Conservation (phyloP, 2,113 vertebrate species). For the Rynchops niger region DNA sequence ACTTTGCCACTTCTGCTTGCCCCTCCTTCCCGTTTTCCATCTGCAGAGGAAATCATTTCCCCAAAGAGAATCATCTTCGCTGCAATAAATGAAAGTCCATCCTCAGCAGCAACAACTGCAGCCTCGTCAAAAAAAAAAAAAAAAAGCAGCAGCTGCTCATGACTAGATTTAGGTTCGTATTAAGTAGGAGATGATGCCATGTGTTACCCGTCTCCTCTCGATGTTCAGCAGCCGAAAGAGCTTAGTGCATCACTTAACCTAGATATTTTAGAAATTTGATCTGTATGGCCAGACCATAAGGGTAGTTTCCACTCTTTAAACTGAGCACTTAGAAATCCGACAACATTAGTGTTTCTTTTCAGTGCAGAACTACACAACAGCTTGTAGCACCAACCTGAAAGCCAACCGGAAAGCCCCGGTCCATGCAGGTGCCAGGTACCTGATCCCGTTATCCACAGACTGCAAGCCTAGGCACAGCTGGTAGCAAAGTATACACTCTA, state of each 20-base stretch:
- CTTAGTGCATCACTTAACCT: neutral
- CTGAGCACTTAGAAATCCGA: neutral
- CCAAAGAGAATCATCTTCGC: neutral
- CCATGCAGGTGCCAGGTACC: neutral
- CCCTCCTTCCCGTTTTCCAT: neutral
- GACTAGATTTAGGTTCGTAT: neutral
- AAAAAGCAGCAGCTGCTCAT: neutral
- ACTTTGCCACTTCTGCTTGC: neutral
- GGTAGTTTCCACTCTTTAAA: neutral
- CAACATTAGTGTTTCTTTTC: neutral
- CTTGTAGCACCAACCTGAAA: neutral
- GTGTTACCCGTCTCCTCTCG: neutral
- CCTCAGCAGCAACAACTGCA: neutral
- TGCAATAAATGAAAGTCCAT: neutral
- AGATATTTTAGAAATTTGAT: neutral
- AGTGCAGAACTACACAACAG: neutral
- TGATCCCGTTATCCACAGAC: neutral
- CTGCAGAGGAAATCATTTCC: slow-evolving; percentile 13
- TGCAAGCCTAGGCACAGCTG: neutral
- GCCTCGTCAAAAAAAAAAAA: neutral
- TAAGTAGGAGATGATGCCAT: neutral
- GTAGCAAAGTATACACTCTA: neutral
- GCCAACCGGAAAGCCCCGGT: no score
- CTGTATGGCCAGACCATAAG: neutral
- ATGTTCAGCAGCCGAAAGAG: neutral